phyloP scores from a whole-genome alignment of 2,888 invertebrate genomes.

The Cancer borealis region DNA sequence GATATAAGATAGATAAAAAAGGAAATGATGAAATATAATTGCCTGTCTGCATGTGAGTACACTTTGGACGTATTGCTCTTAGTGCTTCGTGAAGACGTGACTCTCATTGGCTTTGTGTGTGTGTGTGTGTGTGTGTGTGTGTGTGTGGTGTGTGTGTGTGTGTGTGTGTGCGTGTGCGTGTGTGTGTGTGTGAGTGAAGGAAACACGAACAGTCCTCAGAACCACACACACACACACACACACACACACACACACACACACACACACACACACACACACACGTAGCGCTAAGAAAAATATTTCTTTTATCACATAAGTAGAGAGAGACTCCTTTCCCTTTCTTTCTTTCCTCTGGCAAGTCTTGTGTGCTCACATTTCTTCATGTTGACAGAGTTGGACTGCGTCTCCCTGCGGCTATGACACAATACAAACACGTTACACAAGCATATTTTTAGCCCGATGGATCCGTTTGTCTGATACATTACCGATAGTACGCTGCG shows the following conservation, averaged over 20 bases:
- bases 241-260: slow-evolving; percentile 20
- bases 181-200: background rate
- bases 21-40: no score
- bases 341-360: background rate
- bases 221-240: slow-evolving; percentile 30
- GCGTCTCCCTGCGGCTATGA: background rate
- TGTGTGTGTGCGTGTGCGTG: no score
- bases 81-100: background rate
- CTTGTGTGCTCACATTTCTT: background rate
- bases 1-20: background rate
- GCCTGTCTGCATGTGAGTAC: no score
- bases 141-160: no score
- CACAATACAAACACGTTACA: background rate
- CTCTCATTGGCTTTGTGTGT: background rate
- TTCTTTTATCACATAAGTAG: background rate
- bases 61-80: background rate
- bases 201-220: background rate
- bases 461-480: no score
- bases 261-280: slow-evolving; percentile 20
- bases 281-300: background rate
- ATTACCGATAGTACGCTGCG: no score
- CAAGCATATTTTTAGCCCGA: no score
- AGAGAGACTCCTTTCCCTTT: background rate
- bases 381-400: background rate
- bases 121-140: no score